A percentile compares a stretch with the other conserved stretches of the same genome.
Conservation (phyloP, 1,140 invertebrate genomes). For the Cotesia chilonis region DNA sequence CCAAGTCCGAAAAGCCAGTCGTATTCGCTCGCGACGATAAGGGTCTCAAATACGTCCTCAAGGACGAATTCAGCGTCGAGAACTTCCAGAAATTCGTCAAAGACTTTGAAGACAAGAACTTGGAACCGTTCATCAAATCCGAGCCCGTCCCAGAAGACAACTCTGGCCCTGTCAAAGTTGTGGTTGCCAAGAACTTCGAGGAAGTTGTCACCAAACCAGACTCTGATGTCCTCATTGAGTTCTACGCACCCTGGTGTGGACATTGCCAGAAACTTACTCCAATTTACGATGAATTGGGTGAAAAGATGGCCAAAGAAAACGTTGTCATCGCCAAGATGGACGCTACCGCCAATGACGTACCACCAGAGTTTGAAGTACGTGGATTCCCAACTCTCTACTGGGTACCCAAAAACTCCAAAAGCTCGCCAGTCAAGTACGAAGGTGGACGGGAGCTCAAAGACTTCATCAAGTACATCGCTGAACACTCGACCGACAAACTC, state of each 20-base stretch:
- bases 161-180: constrained; percentile 85
- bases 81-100: constrained; percentile 88
- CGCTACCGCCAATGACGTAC: constrained; percentile 98
- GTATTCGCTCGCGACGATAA: constrained; percentile 83
- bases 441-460: constrained; percentile 94
- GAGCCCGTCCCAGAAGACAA: constrained; percentile 91
- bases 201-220: constrained; percentile 90
- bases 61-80: constrained; percentile 91
- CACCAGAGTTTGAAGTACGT: constrained; percentile 87
- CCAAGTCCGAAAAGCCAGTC: constrained; percentile 89
- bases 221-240: constrained; percentile 95
- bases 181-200: constrained; percentile 97
- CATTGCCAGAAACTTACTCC: constrained; percentile 97
- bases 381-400: constrained; percentile 99
- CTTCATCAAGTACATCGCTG: constrained; percentile 95
- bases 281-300: constrained; percentile 92
- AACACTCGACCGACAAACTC: constrained; percentile 89
- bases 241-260: constrained; percentile 99
- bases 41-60: constrained; percentile 90
- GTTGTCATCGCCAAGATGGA: constrained; percentile 97
- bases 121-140: constrained; percentile 95
- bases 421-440: constrained; percentile 90
- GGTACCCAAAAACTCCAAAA: constrained; percentile 86
- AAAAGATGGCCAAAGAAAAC: constrained; percentile 88
- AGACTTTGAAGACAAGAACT: constrained; percentile 81